Evolutionary conservation across 1,140 invertebrate species (phyloP).

Genomic region (Magallana gigas): DNA sequence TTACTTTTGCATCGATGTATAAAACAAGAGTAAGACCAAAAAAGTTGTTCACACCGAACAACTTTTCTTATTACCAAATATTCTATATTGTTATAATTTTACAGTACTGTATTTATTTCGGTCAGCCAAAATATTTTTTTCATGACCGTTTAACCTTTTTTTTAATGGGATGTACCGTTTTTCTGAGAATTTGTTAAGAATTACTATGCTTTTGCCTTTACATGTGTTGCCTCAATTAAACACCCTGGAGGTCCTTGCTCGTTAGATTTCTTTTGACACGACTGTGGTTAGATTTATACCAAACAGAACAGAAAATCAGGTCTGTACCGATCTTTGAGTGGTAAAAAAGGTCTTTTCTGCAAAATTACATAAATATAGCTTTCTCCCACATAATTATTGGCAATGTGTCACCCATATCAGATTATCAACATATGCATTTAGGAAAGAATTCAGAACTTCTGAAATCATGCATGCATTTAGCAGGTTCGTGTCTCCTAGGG

Average conservation of each 20-base stretch:
- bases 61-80: too few relatives aligned
- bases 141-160: too few relatives aligned
- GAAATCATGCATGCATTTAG: not conserved
- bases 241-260: not conserved
- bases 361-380: constrained; percentile 2
- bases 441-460: constrained; percentile 1
- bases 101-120: too few relatives aligned
- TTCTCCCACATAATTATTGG: not conserved
- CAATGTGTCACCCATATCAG: not conserved
- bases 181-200: too few relatives aligned
- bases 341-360: not conserved
- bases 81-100: too few relatives aligned
- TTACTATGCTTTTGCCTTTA: too few relatives aligned
- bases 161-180: too few relatives aligned
- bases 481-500: not conserved
- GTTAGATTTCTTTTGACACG: not conserved
- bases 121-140: too few relatives aligned
- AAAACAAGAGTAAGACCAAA: too few relatives aligned
- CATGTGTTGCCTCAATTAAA: too few relatives aligned
- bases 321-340: constrained; percentile 16
- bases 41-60: too few relatives aligned
- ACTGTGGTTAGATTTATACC: not conserved
- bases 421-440: constrained; percentile 16
- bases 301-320: not conserved
- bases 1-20: too few relatives aligned